Evolutionary conservation across 1,140 invertebrate genomes (phyloP), one percentile per base, ranked within the genome.

Genomic region (Lineus longissimus): DNA sequence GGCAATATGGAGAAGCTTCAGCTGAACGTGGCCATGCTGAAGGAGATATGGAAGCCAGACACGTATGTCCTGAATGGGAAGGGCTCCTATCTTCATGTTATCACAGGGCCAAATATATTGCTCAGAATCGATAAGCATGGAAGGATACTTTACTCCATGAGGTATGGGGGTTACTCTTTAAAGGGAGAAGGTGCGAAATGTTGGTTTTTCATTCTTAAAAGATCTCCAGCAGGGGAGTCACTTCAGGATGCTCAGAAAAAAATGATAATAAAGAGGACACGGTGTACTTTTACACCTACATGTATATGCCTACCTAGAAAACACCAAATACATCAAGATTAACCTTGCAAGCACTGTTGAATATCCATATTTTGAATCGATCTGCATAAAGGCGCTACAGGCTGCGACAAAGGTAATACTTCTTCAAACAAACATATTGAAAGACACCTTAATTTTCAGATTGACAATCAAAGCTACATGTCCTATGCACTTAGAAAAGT

Each of bases 401-500:
- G n/a, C n/a, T n/a, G n/a, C n/a, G n/a, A n/a, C n/a, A n/a, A n/a
- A n/a, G n/a, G n/a, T n/a, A n/a, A n/a, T n/a, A n/a, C n/a, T n/a
- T n/a, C n/a, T n/a, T n/a, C n/a, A n/a, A n/a, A n/a, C n/a, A n/a
- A n/a, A n/a, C n/a, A n/a, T n/a, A n/a, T n/a, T n/a, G n/a, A n/a
- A n/a, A n/a, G n/a, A n/a, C n/a, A n/a, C n/a, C n/a, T n/a, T n/a
- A n/a, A n/a, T n/a, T n/a, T 73, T 54, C 66, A 83, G 82, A 70
- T 62, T 84, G 67, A 83, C 82, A 7, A 78, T 83, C 2, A 96
- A 95, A 82, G 95, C 95, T 0, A 94, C 91, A 69, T 98, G 96
- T 81, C 93, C 93, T 6, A 98, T 98, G 96, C 90, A 97, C 73
- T 83, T 98, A 23, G 87, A 93, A 70, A 93, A 94, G 76, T 84